phyloP scores from a whole-genome alignment of 2,888 invertebrate species.

The Tiphia femorata region DNA sequence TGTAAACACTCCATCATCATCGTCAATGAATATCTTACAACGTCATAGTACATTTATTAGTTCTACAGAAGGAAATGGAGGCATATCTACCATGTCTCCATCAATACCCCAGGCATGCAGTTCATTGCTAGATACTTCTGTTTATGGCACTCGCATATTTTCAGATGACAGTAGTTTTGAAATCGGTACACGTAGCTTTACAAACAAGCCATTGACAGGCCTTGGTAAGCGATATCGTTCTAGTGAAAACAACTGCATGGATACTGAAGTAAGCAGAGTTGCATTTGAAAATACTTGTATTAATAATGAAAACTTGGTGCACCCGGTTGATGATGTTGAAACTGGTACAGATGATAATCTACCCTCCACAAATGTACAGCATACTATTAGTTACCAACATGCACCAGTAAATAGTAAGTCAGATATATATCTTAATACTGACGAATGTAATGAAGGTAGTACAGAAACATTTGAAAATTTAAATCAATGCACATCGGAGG shows the following conservation, averaged over 20 bases:
- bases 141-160: conserved; percentile 47
- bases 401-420: background rate
- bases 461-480: background rate
- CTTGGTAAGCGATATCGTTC: too few species aligned
- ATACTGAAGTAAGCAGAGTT: too few species aligned
- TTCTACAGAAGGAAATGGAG: background rate
- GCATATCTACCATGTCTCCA: background rate
- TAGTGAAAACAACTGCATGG: too few species aligned
- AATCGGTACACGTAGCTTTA: too few species aligned
- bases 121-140: conserved; percentile 21
- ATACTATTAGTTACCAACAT: background rate
- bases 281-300: background rate
- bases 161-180: conserved; percentile 51
- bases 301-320: background rate
- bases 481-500: too few species aligned
- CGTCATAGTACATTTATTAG: background rate
- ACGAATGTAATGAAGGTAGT: background rate
- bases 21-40: too few species aligned
- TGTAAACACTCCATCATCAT: too few species aligned
- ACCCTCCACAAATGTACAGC: background rate
- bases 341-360: background rate
- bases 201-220: too few species aligned
- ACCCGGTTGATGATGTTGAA: too few species aligned
- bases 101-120: conserved; percentile 7
- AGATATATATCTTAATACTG: background rate